phyloP scores from a whole-genome alignment of 1,140 invertebrate species.

The Ceratina calcarata region DNA sequence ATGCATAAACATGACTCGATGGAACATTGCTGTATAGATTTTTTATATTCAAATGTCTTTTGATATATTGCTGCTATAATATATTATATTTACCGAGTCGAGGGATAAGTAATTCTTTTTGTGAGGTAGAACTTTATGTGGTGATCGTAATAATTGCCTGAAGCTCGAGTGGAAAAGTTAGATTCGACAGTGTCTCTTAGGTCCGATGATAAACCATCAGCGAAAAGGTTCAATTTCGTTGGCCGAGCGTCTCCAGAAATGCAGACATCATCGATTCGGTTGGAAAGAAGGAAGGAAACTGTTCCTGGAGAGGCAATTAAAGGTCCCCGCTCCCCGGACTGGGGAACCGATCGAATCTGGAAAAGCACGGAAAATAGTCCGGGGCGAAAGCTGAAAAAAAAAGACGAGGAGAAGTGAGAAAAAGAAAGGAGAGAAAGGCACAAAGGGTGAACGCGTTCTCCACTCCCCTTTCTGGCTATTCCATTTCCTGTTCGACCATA shows the following conservation, averaged over 20 bases:
- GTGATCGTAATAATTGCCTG: no score
- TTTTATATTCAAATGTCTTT: no score
- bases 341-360: conserved; percentile 26
- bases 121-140: no score
- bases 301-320: conserved; percentile 50
- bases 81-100: no score
- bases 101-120: no score
- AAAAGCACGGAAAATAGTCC: background rate
- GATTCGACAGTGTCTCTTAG: no score
- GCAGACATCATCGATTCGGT: conserved; percentile 15
- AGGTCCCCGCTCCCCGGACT: conserved; percentile 2
- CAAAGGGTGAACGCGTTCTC: background rate
- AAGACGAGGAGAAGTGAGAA: no score
- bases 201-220: conserved; percentile 30
- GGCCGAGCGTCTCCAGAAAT: background rate
- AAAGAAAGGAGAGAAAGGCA: background rate
- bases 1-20: no score
- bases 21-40: no score
- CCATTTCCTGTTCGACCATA: conserved; percentile 15
- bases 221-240: conserved; percentile 13
- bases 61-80: no score
- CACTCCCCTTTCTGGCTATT: background rate
- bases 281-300: background rate
- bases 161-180: no score
- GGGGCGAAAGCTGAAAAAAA: conserved; percentile 18